phyloP scores from a whole-genome alignment of 2,797 vertebrate genomes.

The Hafferia zeledoni region DNA sequence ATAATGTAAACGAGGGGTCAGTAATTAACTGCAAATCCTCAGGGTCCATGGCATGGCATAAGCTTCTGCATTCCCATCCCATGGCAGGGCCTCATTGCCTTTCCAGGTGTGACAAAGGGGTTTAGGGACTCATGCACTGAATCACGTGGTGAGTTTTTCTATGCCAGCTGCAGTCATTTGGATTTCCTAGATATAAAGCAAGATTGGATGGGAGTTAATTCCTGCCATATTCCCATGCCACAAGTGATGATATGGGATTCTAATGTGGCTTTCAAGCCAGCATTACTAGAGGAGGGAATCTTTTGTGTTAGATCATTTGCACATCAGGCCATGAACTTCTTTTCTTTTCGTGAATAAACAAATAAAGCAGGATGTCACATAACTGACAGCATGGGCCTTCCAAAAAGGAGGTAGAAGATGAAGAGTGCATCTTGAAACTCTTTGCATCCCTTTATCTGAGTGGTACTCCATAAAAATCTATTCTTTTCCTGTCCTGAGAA shows the following conservation, averaged over 20 bases:
- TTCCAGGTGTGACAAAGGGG: neutral
- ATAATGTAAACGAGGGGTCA: neutral
- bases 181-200: neutral
- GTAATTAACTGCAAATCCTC: neutral
- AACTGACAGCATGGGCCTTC: neutral
- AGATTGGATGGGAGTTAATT: no score
- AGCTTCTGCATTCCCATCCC: neutral
- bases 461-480: neutral
- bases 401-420: neutral
- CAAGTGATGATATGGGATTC: neutral
- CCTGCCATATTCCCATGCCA: neutral
- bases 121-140: neutral
- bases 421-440: neutral
- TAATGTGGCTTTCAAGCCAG: no score
- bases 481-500: neutral
- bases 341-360: neutral
- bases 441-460: neutral
- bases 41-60: rapidly evolving
- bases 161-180: neutral
- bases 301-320: neutral
- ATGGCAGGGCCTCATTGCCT: neutral
- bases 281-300: neutral
- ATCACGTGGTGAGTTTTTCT: neutral
- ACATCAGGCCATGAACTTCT: neutral
- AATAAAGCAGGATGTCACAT: neutral